These are phyloP conservation scores for Serranus cabrilla DNA, from an alignment of 2,797 vertebrate species.

Conservation along the genomic window DNA sequence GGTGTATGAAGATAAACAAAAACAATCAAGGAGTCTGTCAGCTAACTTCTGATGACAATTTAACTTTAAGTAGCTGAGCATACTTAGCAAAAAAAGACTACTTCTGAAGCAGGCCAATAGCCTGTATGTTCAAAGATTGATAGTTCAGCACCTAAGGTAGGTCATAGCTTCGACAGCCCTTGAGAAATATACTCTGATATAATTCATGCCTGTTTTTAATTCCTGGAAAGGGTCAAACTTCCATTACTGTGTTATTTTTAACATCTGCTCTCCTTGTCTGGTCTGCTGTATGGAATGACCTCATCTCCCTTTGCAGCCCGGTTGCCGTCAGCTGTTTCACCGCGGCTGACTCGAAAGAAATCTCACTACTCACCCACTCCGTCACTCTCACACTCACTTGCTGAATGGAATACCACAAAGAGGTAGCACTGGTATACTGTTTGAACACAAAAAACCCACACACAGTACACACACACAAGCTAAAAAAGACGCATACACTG, in stretches of 20 bases:
- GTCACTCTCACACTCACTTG: conserved; percentile 39
- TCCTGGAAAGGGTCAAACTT: conserved; percentile 12
- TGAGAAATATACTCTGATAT: neutral
- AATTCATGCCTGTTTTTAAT: conserved; percentile 1
- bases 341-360: conserved; percentile 20
- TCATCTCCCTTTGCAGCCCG: conserved; percentile 21
- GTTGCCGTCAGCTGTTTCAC: conserved; percentile 48
- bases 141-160: too few relatives aligned
- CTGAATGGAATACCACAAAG: conserved; percentile 40
- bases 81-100: too few relatives aligned
- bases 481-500: conserved; percentile 20
- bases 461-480: conserved; percentile 2
- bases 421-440: conserved; percentile 26
- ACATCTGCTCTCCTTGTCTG: conserved; percentile 18
- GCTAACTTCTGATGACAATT: too few relatives aligned
- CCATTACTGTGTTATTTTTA: conserved; percentile 28
- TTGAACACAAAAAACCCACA: conserved; percentile 15
- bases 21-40: too few relatives aligned
- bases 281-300: conserved; percentile 29
- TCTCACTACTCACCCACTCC: conserved; percentile 25
- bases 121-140: too few relatives aligned
- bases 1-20: too few relatives aligned
- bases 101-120: too few relatives aligned
- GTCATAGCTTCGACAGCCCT: neutral
- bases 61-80: too few relatives aligned